Conservation (phyloP, 2,113 vertebrate species). For the Porphyrio hochstetteri region DNA sequence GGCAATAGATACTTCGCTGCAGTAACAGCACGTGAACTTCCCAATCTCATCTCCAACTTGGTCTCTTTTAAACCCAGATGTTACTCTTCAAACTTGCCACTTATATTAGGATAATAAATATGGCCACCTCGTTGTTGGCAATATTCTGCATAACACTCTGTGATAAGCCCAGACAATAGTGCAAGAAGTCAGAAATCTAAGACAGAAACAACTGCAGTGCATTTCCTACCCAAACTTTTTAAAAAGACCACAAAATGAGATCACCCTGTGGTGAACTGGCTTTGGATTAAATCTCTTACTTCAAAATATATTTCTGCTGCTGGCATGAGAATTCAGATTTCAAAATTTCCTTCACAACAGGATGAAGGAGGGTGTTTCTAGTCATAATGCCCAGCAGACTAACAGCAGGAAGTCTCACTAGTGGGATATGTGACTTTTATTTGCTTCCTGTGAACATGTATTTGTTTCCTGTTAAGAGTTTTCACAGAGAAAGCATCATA, state of each 20-base stretch:
- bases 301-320: constrained; percentile 8
- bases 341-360: background rate
- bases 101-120: background rate
- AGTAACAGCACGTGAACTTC: background rate
- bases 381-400: background rate
- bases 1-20: background rate
- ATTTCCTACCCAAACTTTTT: background rate
- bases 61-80: background rate
- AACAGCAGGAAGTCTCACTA: background rate
- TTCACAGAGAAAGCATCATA: background rate
- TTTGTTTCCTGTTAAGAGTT: background rate
- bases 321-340: background rate
- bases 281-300: background rate
- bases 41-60: background rate
- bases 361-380: background rate
- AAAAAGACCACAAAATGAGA: constrained; percentile 5
- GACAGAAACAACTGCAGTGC: background rate
- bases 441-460: background rate
- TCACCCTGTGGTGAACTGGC: background rate
- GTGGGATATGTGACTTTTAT: background rate
- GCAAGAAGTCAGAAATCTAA: background rate
- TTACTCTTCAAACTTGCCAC: background rate
- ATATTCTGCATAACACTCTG: background rate
- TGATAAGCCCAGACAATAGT: background rate
- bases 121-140: background rate